A percentile compares a stretch with the other conserved stretches of the same genome.
Conservation (phyloP, 1,140 invertebrate species). For the Papilio xuthus region DNA sequence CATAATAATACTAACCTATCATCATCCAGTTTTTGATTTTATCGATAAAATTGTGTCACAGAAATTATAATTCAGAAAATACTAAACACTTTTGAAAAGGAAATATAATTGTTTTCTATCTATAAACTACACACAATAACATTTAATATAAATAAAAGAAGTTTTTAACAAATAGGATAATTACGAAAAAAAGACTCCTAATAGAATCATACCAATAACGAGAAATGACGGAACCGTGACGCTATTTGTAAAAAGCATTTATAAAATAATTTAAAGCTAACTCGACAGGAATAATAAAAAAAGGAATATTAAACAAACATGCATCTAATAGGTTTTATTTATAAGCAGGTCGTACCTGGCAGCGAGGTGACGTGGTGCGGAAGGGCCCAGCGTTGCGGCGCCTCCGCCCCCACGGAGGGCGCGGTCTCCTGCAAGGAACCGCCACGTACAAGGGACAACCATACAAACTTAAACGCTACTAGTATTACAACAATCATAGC, state of each 20-base stretch:
- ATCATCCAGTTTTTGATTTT: no score
- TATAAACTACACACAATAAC: not conserved
- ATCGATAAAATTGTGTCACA: no score
- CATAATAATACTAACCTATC: not conserved
- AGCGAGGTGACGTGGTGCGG: conserved; percentile 79
- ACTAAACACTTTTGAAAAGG: not conserved
- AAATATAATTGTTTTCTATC: not conserved
- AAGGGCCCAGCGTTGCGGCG: conserved; percentile 76
- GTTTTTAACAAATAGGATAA: not conserved
- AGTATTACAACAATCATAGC: conserved; percentile 5
- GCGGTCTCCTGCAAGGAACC: conserved; percentile 64
- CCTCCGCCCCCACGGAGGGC: conserved; percentile 56
- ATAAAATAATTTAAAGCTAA: not conserved
- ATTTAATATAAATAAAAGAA: not conserved
- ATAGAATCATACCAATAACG: not conserved
- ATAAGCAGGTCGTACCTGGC: conserved; percentile 58
- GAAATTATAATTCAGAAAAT: no score
- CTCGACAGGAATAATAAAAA: not conserved
- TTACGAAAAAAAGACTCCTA: not conserved
- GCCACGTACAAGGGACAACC: not conserved
- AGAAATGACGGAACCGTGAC: not conserved
- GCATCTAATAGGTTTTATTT: not conserved
- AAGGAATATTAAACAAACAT: not conserved
- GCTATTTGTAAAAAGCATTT: not conserved
- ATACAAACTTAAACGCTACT: conserved; percentile 3